phyloP scores from a whole-genome alignment of 1,140 invertebrate species.

The Pantala flavescens region DNA sequence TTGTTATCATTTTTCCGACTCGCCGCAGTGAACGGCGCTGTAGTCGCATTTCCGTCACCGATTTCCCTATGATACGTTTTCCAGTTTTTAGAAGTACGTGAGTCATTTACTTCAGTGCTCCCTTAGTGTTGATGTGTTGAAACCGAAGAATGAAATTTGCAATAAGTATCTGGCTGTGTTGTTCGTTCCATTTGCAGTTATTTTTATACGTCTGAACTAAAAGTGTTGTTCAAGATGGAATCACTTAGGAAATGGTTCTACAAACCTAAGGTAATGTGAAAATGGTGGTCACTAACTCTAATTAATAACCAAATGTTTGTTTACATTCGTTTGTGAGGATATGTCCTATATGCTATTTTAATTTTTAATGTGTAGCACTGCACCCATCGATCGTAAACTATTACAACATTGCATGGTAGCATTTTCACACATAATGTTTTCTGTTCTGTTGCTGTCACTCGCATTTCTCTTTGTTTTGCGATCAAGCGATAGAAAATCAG shows the following conservation, averaged over 20 bases:
- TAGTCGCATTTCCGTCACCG: not conserved
- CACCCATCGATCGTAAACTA: no score
- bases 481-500: no score
- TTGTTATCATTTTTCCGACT: not conserved
- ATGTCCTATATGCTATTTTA: no score
- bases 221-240: conserved; percentile 51
- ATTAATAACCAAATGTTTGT: not conserved
- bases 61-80: not conserved
- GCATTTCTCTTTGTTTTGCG: no score
- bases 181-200: not conserved
- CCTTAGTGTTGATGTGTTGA: not conserved
- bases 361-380: no score
- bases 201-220: conserved; percentile 16
- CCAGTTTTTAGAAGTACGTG: not conserved
- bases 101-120: not conserved
- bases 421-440: no score
- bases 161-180: not conserved
- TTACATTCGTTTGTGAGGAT: no score
- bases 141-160: conserved; percentile 6
- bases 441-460: no score
- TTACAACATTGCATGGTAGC: no score
- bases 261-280: conserved; percentile 69
- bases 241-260: conserved; percentile 85
- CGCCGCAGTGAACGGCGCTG: not conserved
- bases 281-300: not conserved